Percentiles rank a stretch among this genome's conserved stretches.
Evolutionary conservation across 2,888 invertebrate genomes (phyloP).

Genomic region (Vanessa cardui): DNA sequence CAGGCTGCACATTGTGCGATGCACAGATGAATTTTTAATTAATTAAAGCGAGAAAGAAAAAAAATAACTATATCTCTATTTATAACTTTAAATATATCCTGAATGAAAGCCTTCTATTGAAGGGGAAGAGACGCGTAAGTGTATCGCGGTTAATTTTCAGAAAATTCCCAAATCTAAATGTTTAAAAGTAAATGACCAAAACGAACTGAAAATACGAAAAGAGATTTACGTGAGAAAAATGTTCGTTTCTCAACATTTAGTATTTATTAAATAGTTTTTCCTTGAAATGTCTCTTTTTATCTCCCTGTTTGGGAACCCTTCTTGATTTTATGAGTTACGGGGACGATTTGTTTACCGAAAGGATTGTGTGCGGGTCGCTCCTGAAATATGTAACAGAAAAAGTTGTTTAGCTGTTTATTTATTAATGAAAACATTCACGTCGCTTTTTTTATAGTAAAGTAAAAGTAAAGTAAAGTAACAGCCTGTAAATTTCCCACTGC

Average conservation of each 20-base stretch:
- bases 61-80: slow-evolving; percentile 15
- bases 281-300: neutral
- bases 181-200: no score
- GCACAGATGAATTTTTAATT: slow-evolving; percentile 33
- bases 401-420: neutral
- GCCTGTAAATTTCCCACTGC: no score
- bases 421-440: neutral
- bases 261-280: slow-evolving; percentile 10
- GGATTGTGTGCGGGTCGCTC: slow-evolving; percentile 8
- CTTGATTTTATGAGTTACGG: slow-evolving; percentile 12
- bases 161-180: no score
- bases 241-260: neutral
- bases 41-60: slow-evolving; percentile 17
- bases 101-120: neutral
- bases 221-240: slow-evolving; percentile 1
- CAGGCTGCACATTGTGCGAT: slow-evolving; percentile 25
- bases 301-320: neutral
- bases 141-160: no score
- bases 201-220: no score
- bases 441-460: no score
- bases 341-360: slow-evolving; percentile 15
- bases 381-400: slow-evolving; percentile 11
- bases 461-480: no score
- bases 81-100: neutral
- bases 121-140: no score